Base-by-base conservation (phyloP, 1,140 invertebrate genomes). In the Diachasma alloeum region DNA sequence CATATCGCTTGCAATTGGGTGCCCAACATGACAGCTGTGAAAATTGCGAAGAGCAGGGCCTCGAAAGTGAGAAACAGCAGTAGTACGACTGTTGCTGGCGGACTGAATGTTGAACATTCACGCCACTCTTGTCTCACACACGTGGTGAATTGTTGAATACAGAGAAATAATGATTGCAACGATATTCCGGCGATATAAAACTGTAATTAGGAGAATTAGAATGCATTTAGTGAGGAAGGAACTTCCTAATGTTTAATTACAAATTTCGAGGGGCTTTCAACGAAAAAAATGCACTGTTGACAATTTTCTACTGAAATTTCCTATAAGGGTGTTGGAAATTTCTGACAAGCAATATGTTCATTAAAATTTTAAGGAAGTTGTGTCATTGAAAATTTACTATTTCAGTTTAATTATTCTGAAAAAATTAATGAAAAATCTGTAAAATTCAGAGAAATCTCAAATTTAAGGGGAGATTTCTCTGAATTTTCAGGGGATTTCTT, bases 1-100 rank as follows among this genome's bases (percentile, higher is more conserved):
- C 97, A 99, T 84, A 99, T 99, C 11, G 98, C 97, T 87, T 97
- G 96, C n/a, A 99, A 88, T 89, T 99, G 97, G 0, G 97, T 97
- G 39, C 95, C 95, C 82, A 99, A 93, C 99, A 99, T 99, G 9
- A 99, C 97, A 36, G 94, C 94, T 5, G 98, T 99, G 89, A 99
- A 99, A 81, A 99, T 98, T 15, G 98, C 97, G 91, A 99, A 99
- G 17, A 99, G 91, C 24, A 99, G 91, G 0, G 96, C 96, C 90
- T 99, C 99, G 85, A 99, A 98, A 31, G 98, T 95, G 17, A 99
- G 92, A 86, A 99, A 99, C 69, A 99, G 93, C 15, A 99, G 90
- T 63, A 99, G 91, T 19, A 99, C 95, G 36, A 99, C 97, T 0
- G 97, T 99, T 1, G 96, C 96, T 11, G 98, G 97, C 67, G 98